These are phyloP conservation scores for Patiria miniata DNA, from an alignment of 35 echinoderm and acorn worm species.

Conservation along the genomic window DNA sequence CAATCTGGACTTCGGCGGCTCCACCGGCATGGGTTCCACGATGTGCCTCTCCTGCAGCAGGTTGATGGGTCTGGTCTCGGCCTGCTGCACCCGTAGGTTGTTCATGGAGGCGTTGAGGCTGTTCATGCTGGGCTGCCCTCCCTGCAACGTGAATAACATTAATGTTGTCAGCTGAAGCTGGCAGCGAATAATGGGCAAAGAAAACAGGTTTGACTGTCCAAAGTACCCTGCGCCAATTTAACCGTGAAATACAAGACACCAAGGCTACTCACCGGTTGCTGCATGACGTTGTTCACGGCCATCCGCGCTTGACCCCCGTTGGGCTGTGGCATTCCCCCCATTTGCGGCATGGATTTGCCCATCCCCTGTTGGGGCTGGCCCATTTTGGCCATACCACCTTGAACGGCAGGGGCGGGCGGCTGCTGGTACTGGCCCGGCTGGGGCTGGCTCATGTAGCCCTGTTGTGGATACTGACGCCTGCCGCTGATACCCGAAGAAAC, in stretches of 20 bases:
- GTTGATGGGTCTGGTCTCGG: constrained; percentile 80
- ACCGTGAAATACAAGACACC: too few relatives aligned
- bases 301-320: background rate
- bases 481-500: background rate
- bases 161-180: too few relatives aligned
- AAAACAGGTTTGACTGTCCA: too few relatives aligned
- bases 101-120: constrained; percentile 72
- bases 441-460: background rate
- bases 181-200: too few relatives aligned
- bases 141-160: constrained; percentile 17
- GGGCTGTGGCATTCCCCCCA: background rate
- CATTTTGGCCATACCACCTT: background rate
- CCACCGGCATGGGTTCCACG: constrained; percentile 59
- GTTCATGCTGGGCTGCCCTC: constrained; percentile 58
- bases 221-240: too few relatives aligned
- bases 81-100: constrained; percentile 74
- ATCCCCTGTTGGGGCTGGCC: background rate
- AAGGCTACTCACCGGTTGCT: background rate
- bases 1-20: constrained; percentile 84
- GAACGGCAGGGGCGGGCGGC: background rate
- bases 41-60: constrained; percentile 90
- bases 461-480: constrained; percentile 23
- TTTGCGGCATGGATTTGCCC: background rate
- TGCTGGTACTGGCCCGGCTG: constrained; percentile 28
- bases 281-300: background rate